Base-by-base conservation (phyloP, 2,113 vertebrate genomes). In the Seriola rivoliana region DNA sequence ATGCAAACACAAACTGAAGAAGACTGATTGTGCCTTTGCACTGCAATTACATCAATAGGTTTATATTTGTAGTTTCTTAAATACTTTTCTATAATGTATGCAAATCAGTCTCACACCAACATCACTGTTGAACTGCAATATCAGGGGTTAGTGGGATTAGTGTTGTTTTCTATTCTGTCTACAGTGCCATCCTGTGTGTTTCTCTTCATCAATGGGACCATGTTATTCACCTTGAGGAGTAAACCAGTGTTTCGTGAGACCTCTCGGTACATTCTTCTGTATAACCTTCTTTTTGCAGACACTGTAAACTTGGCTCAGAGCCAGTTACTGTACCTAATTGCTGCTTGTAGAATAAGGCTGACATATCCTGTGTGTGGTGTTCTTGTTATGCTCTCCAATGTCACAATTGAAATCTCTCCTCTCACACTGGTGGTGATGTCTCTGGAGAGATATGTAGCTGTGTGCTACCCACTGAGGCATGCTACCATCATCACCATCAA, bases 371-470 rank as follows among this genome's bases (percentile, higher is more conserved):
- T 84, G 0, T 94, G 93, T 69, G 60, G 54, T 1, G 0, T 72
- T 3, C 54, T 92, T 1, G 7, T 2, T 8, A 36, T 89, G 68
- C 1, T 90, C 0, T 1, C 75, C 2, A 21, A 4, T 4, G 60
- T 87, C 3, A 82, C 85, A 0, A 72, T 8, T 4, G 23, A 38
- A 0, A 68, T 90, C 16, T 91, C 93, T 13, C 93, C 93, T 12
- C 84, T 94, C 19, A 94, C 77, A 1, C 73, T 95, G 64, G 76
- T 90, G 25, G 36, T 91, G 60, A 95, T 95, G 93, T 92, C 91
- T 16, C 32, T 95, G 70, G 94, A 94, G 86, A 87, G 91, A 5
- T 95, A 80, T 21, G 85, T 92, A 38, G 94, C 94, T 17, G 92
- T 94, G 60, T 93, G 92, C 36, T 88, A 71, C 67, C 94, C 94